Percentiles rank a stretch among this genome's conserved stretches.
Conservation (phyloP, 1,140 invertebrate species). For the Papilio xuthus region DNA sequence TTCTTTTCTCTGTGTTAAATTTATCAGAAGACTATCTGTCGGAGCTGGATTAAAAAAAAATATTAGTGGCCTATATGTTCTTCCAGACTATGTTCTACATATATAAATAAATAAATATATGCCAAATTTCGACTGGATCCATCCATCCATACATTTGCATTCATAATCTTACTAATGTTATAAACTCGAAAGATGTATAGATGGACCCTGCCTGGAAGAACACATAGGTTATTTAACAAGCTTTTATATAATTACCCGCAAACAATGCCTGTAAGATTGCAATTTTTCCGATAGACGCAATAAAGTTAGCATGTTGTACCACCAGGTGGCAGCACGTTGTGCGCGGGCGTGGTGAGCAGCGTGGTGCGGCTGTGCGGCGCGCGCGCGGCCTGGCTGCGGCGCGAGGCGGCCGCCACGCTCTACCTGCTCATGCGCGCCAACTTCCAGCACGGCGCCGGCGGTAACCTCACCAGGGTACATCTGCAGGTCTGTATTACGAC, state of each 20-base stretch:
- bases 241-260: too few species aligned
- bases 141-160: too few species aligned
- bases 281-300: not conserved
- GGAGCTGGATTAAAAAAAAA: too few species aligned
- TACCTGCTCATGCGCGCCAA: slow-evolving; percentile 96
- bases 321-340: slow-evolving; percentile 90
- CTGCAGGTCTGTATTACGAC: slow-evolving; percentile 82
- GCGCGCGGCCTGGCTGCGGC: slow-evolving; percentile 88
- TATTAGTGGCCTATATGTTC: too few species aligned
- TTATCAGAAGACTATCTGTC: not conserved
- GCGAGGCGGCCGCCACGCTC: slow-evolving; percentile 94
- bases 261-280: too few species aligned
- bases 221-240: too few species aligned
- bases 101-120: too few species aligned
- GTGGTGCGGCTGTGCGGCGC: slow-evolving; percentile 91
- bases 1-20: not conserved
- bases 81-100: too few species aligned
- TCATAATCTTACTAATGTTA: too few species aligned
- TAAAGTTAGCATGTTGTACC: not conserved
- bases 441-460: slow-evolving; percentile 92
- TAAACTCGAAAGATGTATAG: too few species aligned
- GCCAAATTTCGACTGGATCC: too few species aligned
- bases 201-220: too few species aligned
- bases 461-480: slow-evolving; percentile 93
- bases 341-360: slow-evolving; percentile 92